These are phyloP conservation scores for Timema cristinae DNA, from an alignment of 2,888 invertebrate genomes.

Conservation along the genomic window DNA sequence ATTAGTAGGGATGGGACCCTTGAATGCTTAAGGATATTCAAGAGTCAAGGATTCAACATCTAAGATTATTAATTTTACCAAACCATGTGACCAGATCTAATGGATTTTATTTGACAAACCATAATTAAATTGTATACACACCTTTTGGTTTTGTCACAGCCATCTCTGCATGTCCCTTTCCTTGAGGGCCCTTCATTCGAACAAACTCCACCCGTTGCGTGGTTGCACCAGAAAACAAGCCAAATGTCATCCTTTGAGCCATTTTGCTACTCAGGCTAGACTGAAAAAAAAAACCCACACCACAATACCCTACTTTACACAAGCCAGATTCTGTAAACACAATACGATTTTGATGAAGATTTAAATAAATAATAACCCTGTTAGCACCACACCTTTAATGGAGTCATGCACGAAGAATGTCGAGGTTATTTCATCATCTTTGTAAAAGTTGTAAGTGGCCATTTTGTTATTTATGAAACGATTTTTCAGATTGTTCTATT, in stretches of 20 bases:
- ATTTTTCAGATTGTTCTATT: no score
- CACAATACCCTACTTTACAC: neutral
- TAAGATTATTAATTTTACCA: no score
- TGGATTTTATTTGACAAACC: no score
- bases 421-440: no score
- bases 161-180: constrained; percentile 97
- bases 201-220: constrained; percentile 95
- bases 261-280: constrained; percentile 90
- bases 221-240: constrained; percentile 70
- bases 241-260: constrained; percentile 94
- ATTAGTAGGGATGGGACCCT: no score
- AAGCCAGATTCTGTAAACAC: neutral
- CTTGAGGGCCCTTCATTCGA: constrained; percentile 95
- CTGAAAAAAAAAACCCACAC: constrained; percentile 55
- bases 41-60: no score
- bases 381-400: neutral
- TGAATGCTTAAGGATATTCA: no score
- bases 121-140: constrained; percentile 18
- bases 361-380: neutral
- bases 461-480: no score
- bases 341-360: neutral
- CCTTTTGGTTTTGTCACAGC: constrained; percentile 90
- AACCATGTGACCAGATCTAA: no score
- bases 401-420: no score
- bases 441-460: no score